Evolutionary conservation across 2,888 invertebrate genomes (phyloP).

Genomic region (Campaea margaritaria): DNA sequence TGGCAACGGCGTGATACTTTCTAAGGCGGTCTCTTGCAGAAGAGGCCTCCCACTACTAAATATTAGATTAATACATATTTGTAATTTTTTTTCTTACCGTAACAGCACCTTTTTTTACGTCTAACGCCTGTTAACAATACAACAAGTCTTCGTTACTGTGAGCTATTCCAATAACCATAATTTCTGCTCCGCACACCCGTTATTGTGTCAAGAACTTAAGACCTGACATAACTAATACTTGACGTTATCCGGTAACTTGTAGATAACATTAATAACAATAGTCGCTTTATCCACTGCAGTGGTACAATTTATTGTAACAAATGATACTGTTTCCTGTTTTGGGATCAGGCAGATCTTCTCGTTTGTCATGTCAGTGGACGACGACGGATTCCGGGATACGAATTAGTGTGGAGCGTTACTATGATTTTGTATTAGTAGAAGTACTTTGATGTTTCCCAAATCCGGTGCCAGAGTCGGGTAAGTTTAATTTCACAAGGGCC

Average conservation of each 20-base stretch:
- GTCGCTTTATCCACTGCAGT: constrained; percentile 53
- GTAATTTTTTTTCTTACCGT: no score
- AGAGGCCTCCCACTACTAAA: no score
- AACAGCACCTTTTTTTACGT: no score
- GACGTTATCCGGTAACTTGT: constrained; percentile 41
- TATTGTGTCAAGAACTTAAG: constrained; percentile 33
- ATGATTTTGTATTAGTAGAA: no score
- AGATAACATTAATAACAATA: constrained; percentile 47
- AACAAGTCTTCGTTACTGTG: no score
- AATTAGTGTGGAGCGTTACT: constrained; percentile 8
- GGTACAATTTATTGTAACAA: constrained; percentile 70
- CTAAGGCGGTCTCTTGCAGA: no score
- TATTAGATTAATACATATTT: no score
- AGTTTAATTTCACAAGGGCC: no score
- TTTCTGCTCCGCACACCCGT: constrained; percentile 27
- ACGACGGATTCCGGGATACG: constrained; percentile 28
- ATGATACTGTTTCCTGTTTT: constrained; percentile 55
- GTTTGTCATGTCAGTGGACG: constrained; percentile 53
- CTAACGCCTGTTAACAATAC: no score
- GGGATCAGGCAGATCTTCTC: constrained; percentile 59
- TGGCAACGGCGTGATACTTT: no score
- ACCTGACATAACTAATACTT: constrained; percentile 40
- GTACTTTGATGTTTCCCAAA: no score
- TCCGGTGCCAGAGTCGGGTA: no score
- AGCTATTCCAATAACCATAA: constrained; percentile 34